Conservation (phyloP, 1,140 invertebrate genomes). For the Scylla paramamosain region DNA sequence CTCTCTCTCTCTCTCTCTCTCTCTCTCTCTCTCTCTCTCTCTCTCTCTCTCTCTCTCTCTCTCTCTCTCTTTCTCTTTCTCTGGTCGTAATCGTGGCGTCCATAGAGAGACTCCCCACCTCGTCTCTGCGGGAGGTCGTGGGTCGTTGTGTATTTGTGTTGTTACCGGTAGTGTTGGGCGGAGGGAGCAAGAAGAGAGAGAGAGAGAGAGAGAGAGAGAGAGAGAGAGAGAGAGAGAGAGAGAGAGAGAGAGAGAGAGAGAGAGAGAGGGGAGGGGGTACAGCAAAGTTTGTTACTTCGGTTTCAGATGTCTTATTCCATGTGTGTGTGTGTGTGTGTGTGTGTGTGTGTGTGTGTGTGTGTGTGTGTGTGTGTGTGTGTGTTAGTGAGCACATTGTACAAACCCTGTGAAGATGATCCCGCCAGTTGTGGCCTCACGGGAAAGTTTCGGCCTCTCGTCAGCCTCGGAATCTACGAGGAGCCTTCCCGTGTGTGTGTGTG, state of each 20-base stretch:
- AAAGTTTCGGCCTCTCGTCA: not conserved
- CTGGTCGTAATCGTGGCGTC: too few species aligned
- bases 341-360: not conserved
- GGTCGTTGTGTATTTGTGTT: too few species aligned
- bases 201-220: not conserved
- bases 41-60: too few species aligned
- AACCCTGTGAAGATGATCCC: not conserved
- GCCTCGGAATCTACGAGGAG: not conserved
- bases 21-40: too few species aligned
- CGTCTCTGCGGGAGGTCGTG: too few species aligned
- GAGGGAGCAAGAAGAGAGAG: not conserved
- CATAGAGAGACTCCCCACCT: too few species aligned
- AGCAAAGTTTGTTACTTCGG: not conserved
- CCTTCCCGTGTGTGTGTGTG: not conserved
- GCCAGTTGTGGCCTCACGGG: not conserved
- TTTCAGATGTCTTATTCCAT: not conserved
- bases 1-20: not conserved
- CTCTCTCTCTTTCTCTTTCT: too few species aligned
- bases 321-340: not conserved
- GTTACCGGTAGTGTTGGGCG: too few species aligned
- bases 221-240: not conserved
- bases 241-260: not conserved
- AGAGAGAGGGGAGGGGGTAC: slow-evolving; percentile 7
- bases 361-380: not conserved
- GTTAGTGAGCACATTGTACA: too few species aligned